A percentile compares a stretch with the other conserved stretches of the same genome.
phyloP scores from a whole-genome alignment of 2,113 vertebrate genomes.

The Stomatorhinus ivindoensis region DNA sequence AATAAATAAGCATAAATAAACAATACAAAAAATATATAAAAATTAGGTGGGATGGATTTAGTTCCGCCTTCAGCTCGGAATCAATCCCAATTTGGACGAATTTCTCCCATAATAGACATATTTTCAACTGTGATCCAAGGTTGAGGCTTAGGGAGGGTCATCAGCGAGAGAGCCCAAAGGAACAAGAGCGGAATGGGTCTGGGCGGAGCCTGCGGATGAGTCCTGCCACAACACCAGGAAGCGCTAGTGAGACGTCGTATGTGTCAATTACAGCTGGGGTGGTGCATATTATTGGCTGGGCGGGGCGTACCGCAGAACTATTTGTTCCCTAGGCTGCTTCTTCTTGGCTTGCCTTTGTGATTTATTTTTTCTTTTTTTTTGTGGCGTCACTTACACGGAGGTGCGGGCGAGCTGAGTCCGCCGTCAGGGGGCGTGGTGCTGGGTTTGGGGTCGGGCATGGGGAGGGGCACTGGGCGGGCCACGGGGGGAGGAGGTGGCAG shows the following conservation, averaged over 20 bases:
- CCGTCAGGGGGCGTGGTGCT: conserved; percentile 71
- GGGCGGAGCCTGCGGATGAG: conserved; percentile 30
- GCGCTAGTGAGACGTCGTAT: not conserved
- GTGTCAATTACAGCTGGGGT: not conserved
- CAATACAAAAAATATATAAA: conserved; percentile 1
- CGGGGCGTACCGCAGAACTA: conserved; percentile 23
- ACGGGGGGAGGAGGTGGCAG: conserved; percentile 71
- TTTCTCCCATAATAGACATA: not conserved
- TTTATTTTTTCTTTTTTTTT: conserved; percentile 45
- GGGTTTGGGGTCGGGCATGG: conserved; percentile 75
- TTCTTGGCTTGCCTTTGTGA: conserved; percentile 28
- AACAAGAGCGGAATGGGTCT: conserved; percentile 6
- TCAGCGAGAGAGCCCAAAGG: not conserved
- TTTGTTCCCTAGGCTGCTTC: conserved; percentile 27
- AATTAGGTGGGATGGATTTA: not conserved
- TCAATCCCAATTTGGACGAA: conserved; percentile 5
- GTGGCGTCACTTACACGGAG: conserved; percentile 68
- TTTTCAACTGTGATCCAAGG: not conserved
- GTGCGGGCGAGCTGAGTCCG: conserved; percentile 67
- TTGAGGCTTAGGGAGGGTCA: not conserved
- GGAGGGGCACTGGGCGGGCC: conserved; percentile 75
- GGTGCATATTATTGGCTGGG: conserved; percentile 26
- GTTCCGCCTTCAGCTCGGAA: conserved; percentile 12
- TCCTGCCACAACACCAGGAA: conserved; percentile 21
- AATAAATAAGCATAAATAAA: conserved; percentile 11